Base-by-base conservation (phyloP, 2,113 vertebrate genomes). In the Speoplatyrhinus poulsoni region DNA sequence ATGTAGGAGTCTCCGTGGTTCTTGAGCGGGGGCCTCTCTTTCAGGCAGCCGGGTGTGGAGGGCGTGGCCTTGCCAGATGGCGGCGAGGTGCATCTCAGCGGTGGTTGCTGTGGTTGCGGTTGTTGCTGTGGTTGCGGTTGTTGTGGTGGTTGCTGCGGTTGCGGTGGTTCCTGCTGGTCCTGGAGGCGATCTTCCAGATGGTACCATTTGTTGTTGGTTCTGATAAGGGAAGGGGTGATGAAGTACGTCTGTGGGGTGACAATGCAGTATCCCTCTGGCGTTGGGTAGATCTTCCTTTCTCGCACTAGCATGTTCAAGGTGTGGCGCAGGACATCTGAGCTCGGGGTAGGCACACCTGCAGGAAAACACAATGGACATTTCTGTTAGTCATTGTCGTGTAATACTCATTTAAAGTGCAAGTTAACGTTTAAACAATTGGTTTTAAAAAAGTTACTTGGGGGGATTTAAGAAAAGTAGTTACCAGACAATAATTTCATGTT, bases 181-280 rank as follows among this genome's bases (percentile, higher is more conserved):
- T 94, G 94, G 90, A 98, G 94, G 94, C 97, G 94, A 89, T 99
- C 97, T 1, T 99, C 98, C 91, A 99, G 91, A 89, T 99, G 98
- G 91, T 99, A 99, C 98, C 98, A 99, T 89, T 81, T 92, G 85
- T 82, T 91, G 88, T 84, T 92, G 70, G 73, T 87, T 86, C 84
- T 93, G 92, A 99, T 99, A 88, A 99, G 97, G 82, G 97, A 99
- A 36, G 98, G 97, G 3, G 98, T 99, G 79, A 99, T 98, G 90
- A 97, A 99, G 80, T 99, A 99, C 67, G 98, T 99, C 91, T 99
- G 97, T 0, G 97, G 97, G 56, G 98, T 99, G 80, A 99, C 98
- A 65, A 99, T 98, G 92, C 98, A 99, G 88, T 99, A 99, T 85
- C 98, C 98, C 82, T 99, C 98, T 0, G 96, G 95, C 73, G 97